These are phyloP conservation scores for Salvelinus fontinalis DNA, from an alignment of 2,113 vertebrate species.

Conservation along the genomic window DNA sequence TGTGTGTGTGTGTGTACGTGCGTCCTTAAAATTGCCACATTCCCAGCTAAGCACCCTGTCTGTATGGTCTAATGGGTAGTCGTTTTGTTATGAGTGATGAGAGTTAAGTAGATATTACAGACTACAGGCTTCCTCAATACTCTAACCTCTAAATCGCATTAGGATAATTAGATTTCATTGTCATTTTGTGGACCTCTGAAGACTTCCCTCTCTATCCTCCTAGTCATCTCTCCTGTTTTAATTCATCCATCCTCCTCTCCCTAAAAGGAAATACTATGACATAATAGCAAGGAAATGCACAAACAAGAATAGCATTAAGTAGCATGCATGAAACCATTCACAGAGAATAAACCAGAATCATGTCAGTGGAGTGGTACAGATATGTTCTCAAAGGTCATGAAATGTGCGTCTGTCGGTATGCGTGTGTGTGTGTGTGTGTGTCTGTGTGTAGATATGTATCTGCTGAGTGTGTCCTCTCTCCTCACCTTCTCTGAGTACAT, in stretches of 20 bases:
- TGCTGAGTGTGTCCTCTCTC: not conserved
- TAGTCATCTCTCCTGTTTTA: constrained; percentile 2
- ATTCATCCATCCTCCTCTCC: not conserved
- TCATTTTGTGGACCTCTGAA: not conserved
- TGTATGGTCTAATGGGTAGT: not conserved
- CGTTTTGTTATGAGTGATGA: not conserved
- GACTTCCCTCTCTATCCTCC: not conserved
- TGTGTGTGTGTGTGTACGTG: not conserved
- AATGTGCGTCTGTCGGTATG: not conserved
- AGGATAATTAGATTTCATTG: constrained; percentile 11
- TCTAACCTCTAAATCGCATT: constrained; percentile 16
- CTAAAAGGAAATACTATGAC: not conserved
- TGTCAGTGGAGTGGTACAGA: no score
- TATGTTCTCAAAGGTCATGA: no score
- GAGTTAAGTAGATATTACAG: not conserved
- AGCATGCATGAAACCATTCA: no score
- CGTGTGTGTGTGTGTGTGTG: not conserved
- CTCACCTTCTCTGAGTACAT: constrained; percentile 97
- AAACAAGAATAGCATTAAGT: no score
- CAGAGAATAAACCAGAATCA: no score
- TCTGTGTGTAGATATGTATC: not conserved
- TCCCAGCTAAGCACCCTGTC: not conserved
- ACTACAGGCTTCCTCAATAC: not conserved
- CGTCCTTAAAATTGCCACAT: not conserved
- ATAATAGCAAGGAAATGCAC: not conserved